Percentiles rank a stretch among this genome's conserved stretches.
Evolutionary conservation across 2,797 vertebrate species (phyloP).

Genomic region (Poeciliopsis gracilis): DNA sequence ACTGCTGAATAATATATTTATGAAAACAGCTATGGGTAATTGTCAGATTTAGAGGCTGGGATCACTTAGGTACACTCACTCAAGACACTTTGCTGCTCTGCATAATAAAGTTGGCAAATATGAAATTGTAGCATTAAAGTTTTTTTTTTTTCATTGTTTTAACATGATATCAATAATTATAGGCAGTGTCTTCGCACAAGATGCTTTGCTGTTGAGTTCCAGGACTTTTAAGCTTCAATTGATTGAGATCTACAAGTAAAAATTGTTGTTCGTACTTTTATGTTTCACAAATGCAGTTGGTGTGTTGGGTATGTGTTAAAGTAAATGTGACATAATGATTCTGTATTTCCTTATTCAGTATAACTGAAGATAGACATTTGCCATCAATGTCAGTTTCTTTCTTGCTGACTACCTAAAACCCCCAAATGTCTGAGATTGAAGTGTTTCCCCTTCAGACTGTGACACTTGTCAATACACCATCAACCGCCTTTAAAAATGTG

Average conservation of each 20-base stretch:
- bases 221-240: background rate
- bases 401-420: conserved; percentile 12
- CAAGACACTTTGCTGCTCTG: background rate
- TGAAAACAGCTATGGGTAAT: background rate
- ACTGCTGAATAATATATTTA: background rate
- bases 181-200: background rate
- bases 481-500: conserved; percentile 11
- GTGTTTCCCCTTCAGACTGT: conserved; percentile 24
- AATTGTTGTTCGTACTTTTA: background rate
- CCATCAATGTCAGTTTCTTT: conserved; percentile 21
- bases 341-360: conserved; percentile 1
- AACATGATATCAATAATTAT: background rate
- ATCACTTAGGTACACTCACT: background rate
- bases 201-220: too few species aligned
- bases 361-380: conserved; percentile 17
- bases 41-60: background rate
- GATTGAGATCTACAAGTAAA: background rate
- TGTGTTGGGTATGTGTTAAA: background rate
- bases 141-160: background rate
- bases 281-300: background rate
- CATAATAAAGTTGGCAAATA: background rate
- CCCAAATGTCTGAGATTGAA: conserved; percentile 6
- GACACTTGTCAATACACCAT: conserved; percentile 27
- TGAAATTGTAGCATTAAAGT: background rate
- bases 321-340: conserved; percentile 14